phyloP scores from a whole-genome alignment of 2,113 vertebrate genomes.

The Parus major region DNA sequence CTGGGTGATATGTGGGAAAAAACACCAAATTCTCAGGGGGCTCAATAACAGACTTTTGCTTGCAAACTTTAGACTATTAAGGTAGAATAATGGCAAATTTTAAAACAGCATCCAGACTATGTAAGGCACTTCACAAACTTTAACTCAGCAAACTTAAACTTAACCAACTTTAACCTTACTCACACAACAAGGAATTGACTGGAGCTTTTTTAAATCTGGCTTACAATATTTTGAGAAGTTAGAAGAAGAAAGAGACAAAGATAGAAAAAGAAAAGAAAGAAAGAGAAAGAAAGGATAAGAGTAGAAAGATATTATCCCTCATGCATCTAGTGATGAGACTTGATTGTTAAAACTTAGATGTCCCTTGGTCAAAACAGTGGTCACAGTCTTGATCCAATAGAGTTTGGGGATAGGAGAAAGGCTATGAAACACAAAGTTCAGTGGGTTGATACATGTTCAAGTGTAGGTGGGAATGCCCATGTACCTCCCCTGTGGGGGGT shows the following conservation, averaged over 20 bases:
- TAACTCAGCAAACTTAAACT: background rate
- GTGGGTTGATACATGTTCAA: background rate
- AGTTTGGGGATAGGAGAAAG: background rate
- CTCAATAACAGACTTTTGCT: background rate
- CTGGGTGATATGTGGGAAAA: background rate
- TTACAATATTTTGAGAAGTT: background rate
- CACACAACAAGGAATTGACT: background rate
- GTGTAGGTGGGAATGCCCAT: background rate
- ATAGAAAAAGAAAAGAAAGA: background rate
- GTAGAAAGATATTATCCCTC: background rate
- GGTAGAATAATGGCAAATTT: background rate
- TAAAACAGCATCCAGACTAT: background rate
- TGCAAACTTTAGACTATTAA: background rate
- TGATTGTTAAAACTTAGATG: background rate
- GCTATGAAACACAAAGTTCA: background rate
- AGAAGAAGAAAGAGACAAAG: background rate
- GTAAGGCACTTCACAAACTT: background rate
- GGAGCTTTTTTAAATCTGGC: background rate
- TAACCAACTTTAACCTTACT: background rate
- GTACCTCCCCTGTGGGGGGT: accelerated
- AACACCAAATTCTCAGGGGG: background rate
- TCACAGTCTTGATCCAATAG: accelerated
- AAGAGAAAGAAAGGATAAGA: too few species aligned
- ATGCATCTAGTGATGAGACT: background rate
- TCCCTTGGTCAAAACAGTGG: background rate